Percentiles rank a stretch among this genome's conserved stretches.
phyloP scores from a whole-genome alignment of 2,888 invertebrate genomes.

The Yponomeuta evonymella region DNA sequence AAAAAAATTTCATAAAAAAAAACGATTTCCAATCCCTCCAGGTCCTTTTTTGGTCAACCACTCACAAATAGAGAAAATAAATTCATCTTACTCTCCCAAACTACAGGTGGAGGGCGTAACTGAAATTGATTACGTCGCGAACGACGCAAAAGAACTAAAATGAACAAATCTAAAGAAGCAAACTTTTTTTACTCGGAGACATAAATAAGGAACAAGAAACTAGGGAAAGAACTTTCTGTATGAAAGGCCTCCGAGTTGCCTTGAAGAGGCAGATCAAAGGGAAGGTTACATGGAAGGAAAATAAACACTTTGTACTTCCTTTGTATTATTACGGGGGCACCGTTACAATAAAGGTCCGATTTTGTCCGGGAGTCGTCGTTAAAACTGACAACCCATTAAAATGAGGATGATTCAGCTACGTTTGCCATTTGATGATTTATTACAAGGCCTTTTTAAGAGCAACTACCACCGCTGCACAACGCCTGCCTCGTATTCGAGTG shows the following conservation, averaged over 20 bases:
- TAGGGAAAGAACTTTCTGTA: neutral
- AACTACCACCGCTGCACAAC: no score
- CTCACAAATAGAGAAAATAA: neutral
- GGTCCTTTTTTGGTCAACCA: no score
- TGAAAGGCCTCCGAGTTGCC: neutral
- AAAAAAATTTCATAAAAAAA: no score
- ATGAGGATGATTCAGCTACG: no score
- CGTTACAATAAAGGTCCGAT: no score
- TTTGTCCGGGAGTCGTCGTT: no score
- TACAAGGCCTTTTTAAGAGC: no score
- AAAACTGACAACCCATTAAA: no score
- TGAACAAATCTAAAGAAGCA: neutral
- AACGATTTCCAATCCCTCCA: no score
- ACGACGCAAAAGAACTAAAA: neutral
- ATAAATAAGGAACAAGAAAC: conserved; percentile 6
- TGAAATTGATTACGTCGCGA: conserved; percentile 1
- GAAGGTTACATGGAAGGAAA: neutral
- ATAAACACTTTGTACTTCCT: neutral
- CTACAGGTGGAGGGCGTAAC: neutral
- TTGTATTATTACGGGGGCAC: neutral
- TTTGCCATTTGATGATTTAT: no score
- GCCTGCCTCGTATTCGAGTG: no score
- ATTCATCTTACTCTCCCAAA: neutral
- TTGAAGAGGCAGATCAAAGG: neutral
- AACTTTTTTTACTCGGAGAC: neutral